Percentiles rank a stretch among this genome's conserved stretches.
These are phyloP conservation scores for Diplazon laetatorius DNA, from an alignment of 2,888 invertebrate genomes.

Conservation along the genomic window DNA sequence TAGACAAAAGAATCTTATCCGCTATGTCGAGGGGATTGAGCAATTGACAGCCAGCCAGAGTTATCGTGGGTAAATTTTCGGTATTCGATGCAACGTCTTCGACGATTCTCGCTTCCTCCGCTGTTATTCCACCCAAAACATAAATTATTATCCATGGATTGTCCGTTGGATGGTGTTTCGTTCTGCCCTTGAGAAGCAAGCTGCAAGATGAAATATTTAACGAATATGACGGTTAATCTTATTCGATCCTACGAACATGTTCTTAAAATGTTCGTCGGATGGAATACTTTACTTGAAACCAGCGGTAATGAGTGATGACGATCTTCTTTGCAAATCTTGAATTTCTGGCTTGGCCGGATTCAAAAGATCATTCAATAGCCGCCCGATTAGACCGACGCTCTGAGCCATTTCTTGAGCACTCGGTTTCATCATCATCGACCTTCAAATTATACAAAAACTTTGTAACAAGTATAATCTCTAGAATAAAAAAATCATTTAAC, in stretches of 20 bases:
- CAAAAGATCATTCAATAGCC: conserved; percentile 85
- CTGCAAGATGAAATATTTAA: conserved; percentile 80
- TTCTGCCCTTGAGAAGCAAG: conserved; percentile 84
- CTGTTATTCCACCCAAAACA: conserved; percentile 87
- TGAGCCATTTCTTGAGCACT: conserved; percentile 84
- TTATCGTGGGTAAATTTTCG: conserved; percentile 70
- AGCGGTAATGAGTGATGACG: conserved; percentile 85
- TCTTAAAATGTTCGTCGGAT: background rate
- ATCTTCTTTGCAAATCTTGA: conserved; percentile 85
- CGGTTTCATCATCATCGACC: conserved; percentile 83
- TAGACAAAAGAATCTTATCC: conserved; percentile 75
- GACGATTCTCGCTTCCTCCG: conserved; percentile 85
- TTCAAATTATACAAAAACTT: no score
- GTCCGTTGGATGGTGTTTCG: conserved; percentile 86
- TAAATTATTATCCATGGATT: conserved; percentile 86
- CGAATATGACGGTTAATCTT: background rate
- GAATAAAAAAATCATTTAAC: conserved; percentile 11
- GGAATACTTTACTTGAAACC: conserved; percentile 86
- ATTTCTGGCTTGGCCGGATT: conserved; percentile 85
- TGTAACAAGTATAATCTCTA: no score
- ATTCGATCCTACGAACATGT: background rate
- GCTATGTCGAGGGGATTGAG: conserved; percentile 77
- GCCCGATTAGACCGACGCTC: conserved; percentile 85
- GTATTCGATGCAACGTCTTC: conserved; percentile 75
- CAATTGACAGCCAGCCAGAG: conserved; percentile 77